Percentiles rank a stretch among this genome's conserved stretches.
Conservation (phyloP, 2,113 vertebrate genomes). For the Regulus satrapa region DNA sequence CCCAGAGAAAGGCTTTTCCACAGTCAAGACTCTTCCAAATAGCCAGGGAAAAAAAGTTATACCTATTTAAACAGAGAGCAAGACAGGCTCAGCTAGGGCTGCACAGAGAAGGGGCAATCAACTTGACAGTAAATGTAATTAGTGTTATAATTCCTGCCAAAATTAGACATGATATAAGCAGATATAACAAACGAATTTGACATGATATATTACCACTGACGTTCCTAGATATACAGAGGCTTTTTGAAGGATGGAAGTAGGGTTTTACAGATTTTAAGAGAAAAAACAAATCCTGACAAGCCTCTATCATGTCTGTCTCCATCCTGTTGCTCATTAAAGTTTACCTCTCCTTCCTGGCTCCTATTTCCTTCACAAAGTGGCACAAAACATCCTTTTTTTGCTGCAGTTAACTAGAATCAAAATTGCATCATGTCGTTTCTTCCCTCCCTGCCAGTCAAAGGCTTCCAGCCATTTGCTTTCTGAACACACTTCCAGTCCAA, state of each 20-base stretch:
- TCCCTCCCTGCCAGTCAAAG: not conserved
- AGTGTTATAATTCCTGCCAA: slow-evolving; percentile 31
- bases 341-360: not conserved
- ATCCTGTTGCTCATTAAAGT: not conserved
- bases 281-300: not conserved
- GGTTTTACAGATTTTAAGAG: not conserved
- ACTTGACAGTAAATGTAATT: slow-evolving; percentile 41
- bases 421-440: not conserved
- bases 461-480: not conserved
- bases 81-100: not conserved
- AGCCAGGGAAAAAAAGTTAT: not conserved
- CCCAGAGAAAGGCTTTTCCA: not conserved
- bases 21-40: not conserved
- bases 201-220: not conserved
- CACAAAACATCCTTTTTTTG: not conserved
- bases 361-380: not conserved
- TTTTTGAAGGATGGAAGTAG: not conserved
- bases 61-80: not conserved
- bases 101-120: not conserved
- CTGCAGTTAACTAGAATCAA: not conserved
- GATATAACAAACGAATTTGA: not conserved
- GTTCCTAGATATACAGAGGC: not conserved
- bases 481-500: not conserved
- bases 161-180: slow-evolving; percentile 9
- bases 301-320: not conserved